phyloP scores from a whole-genome alignment of 2,113 vertebrate species.

The Poecilia latipinna region DNA sequence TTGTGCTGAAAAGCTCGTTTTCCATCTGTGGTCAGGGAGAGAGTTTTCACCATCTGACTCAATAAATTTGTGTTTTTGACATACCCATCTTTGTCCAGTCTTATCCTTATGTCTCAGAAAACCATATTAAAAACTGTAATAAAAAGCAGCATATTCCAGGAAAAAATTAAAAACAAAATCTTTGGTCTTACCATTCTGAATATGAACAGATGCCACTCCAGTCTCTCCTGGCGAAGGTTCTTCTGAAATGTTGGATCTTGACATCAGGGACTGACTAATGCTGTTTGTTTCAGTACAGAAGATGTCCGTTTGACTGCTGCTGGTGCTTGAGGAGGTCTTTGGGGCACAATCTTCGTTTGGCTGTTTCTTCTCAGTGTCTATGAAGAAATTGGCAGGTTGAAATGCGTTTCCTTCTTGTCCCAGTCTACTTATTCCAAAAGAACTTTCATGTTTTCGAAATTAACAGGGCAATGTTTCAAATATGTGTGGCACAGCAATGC shows the following conservation, averaged over 20 bases:
- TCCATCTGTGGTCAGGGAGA: too few relatives aligned
- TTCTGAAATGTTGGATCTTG: conserved; percentile 85
- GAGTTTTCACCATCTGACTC: too few relatives aligned
- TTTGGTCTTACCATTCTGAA: conserved; percentile 88
- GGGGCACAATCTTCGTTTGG: conserved; percentile 90
- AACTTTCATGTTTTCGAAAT: not conserved
- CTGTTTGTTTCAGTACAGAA: conserved; percentile 92
- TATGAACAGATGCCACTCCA: conserved; percentile 87
- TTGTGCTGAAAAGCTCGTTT: too few relatives aligned
- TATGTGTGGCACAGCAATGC: not conserved
- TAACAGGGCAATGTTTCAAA: not conserved
- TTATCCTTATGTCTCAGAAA: not conserved
- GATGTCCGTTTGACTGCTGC: conserved; percentile 92
- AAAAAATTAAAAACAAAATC: not conserved
- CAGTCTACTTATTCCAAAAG: not conserved
- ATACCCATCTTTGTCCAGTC: not conserved
- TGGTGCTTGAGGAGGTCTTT: conserved; percentile 91
- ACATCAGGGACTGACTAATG: conserved; percentile 89
- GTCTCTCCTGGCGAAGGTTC: conserved; percentile 86
- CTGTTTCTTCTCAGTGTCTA: conserved; percentile 97
- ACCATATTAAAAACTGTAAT: not conserved
- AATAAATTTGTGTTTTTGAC: too few relatives aligned
- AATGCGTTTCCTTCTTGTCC: not conserved
- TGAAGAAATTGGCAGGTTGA: conserved; percentile 6
- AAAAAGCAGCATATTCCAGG: not conserved